These are phyloP conservation scores for fruit fly (Drosophila melanogaster) DNA, from an alignment of 1,140 invertebrate genomes.

Conservation along the genomic window Release_6_plus_ISO1_MT NC_004354.4:15081501-15082000, in stretches of 20 bases:
- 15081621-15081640: slow-evolving; percentile 84
- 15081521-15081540: background rate
- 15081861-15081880: no score
- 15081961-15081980: slow-evolving; percentile 88
- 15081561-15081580: slow-evolving; percentile 1
- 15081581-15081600: slow-evolving; percentile 6
- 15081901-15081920: no score
- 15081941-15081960: slow-evolving; percentile 89
- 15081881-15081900: no score
- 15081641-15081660: slow-evolving; percentile 85
- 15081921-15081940: slow-evolving; percentile 82
- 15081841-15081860: no score
- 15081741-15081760: slow-evolving; percentile 40
- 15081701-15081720: slow-evolving; percentile 84
- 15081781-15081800: slow-evolving; percentile 70
- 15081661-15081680: slow-evolving; percentile 86
- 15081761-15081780: slow-evolving; percentile 62
- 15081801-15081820: slow-evolving; percentile 16
- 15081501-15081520: background rate
- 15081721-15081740: slow-evolving; percentile 69
- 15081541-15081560: slow-evolving; percentile 7
- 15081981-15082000: slow-evolving; percentile 87
- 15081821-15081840: no score
- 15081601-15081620: slow-evolving; percentile 70
- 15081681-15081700: slow-evolving; percentile 84